These are phyloP conservation scores for Meteorus cinctellus DNA, from an alignment of 2,888 invertebrate genomes.

Conservation along the genomic window DNA sequence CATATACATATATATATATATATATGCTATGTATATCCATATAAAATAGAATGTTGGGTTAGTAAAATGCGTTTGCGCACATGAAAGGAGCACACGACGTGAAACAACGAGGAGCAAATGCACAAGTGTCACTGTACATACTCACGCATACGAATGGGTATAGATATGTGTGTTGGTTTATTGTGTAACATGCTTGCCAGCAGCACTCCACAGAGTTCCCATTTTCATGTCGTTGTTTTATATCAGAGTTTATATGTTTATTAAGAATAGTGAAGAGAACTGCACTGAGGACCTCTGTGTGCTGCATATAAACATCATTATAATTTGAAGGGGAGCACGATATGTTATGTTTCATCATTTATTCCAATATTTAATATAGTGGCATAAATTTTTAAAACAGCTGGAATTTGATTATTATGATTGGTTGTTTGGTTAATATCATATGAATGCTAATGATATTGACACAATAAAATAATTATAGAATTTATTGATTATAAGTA, in stretches of 20 bases:
- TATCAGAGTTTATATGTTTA: background rate
- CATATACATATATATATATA: constrained; percentile 7
- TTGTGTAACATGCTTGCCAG: background rate
- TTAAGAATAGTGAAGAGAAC: constrained; percentile 2
- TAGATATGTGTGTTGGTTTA: background rate
- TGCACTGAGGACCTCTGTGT: too few relatives aligned
- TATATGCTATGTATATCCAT: background rate
- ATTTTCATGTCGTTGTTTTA: background rate
- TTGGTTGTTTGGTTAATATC: too few relatives aligned
- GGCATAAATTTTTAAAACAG: too few relatives aligned
- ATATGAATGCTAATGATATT: too few relatives aligned
- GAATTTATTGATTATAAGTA: too few relatives aligned
- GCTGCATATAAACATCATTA: too few relatives aligned
- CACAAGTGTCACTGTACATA: background rate
- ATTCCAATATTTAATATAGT: background rate
- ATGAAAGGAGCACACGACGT: constrained; percentile 3
- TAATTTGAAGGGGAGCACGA: background rate
- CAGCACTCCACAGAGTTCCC: background rate
- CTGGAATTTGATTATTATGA: too few relatives aligned
- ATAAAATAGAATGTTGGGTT: constrained; percentile 1
- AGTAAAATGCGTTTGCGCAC: constrained; percentile 2
- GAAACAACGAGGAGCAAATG: background rate
- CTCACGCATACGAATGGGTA: background rate
- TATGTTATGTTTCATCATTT: background rate
- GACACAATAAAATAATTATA: too few relatives aligned